phyloP scores from a whole-genome alignment of 2,888 invertebrate genomes.

The Meteorus cinctellus region DNA sequence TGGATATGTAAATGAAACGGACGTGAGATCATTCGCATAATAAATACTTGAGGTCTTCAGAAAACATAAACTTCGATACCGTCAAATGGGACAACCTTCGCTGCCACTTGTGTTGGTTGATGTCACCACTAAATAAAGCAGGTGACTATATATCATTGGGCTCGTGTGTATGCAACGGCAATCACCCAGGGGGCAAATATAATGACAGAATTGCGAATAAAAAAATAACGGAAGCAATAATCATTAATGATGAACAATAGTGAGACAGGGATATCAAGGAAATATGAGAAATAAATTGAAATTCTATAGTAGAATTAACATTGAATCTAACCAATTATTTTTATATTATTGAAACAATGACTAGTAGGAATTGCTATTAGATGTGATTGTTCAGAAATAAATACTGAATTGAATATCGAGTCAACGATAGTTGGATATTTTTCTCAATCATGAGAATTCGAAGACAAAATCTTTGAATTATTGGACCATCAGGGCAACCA shows the following conservation, averaged over 20 bases:
- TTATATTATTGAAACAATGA: conserved; percentile 14
- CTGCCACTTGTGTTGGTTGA: conserved; percentile 62
- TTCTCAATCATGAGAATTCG: conserved; percentile 24
- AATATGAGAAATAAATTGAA: neutral
- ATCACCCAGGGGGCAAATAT: neutral
- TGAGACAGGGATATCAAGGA: neutral
- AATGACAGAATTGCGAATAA: conserved; percentile 10
- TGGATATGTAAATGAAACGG: conserved; percentile 57
- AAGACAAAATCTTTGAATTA: conserved; percentile 13
- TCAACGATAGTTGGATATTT: conserved; percentile 6
- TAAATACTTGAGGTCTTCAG: conserved; percentile 55
- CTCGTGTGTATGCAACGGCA: neutral
- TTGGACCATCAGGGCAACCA: neutral
- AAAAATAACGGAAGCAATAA: neutral
- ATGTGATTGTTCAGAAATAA: conserved; percentile 5
- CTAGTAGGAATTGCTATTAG: conserved; percentile 29
- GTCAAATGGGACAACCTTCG: conserved; percentile 55
- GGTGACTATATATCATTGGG: conserved; percentile 58
- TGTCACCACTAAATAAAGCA: conserved; percentile 65
- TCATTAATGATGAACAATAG: neutral
- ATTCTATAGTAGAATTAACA: neutral
- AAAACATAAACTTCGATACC: conserved; percentile 48
- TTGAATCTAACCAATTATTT: neutral
- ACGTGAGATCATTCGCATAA: conserved; percentile 63
- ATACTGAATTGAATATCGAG: conserved; percentile 39